phyloP scores from a whole-genome alignment of 1,140 invertebrate species.

The Pseudomyrmex pallidus region DNA sequence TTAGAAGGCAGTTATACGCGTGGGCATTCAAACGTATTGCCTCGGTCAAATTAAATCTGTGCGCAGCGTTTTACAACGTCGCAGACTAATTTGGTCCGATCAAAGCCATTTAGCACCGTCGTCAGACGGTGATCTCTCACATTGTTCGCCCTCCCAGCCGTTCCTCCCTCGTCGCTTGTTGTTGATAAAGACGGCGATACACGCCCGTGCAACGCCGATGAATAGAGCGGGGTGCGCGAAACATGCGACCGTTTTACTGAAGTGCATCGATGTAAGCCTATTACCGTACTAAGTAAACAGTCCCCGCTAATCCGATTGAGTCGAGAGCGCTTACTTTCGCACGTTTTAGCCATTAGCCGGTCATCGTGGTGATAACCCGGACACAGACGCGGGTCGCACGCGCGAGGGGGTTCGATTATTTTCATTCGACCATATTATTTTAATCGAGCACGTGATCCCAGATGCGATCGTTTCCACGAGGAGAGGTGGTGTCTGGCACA shows the following conservation, averaged over 20 bases:
- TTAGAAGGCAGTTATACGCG: constrained; percentile 43
- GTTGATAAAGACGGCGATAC: constrained; percentile 38
- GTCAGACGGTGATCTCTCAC: constrained; percentile 4
- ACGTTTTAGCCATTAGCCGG: constrained; percentile 76
- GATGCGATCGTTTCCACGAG: constrained; percentile 57
- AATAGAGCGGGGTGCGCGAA: background rate
- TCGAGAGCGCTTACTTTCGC: constrained; percentile 75
- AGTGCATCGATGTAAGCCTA: constrained; percentile 65
- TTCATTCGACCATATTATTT: constrained; percentile 45
- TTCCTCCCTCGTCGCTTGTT: constrained; percentile 6
- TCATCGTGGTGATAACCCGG: constrained; percentile 2
- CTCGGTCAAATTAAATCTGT: constrained; percentile 54
- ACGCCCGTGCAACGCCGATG: background rate
- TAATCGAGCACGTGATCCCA: constrained; percentile 24
- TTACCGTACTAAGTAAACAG: constrained; percentile 72
- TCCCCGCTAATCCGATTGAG: constrained; percentile 69
- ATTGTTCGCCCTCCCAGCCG: constrained; percentile 24
- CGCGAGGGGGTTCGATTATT: constrained; percentile 47
- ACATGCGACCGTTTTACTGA: constrained; percentile 38
- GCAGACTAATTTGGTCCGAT: constrained; percentile 52
- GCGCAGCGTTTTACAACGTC: constrained; percentile 11
- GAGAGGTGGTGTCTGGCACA: background rate
- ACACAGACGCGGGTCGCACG: background rate
- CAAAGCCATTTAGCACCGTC: constrained; percentile 35
- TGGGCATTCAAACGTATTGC: constrained; percentile 7